Conservation (phyloP, 2,113 vertebrate genomes). For the Megalops atlanticus region DNA sequence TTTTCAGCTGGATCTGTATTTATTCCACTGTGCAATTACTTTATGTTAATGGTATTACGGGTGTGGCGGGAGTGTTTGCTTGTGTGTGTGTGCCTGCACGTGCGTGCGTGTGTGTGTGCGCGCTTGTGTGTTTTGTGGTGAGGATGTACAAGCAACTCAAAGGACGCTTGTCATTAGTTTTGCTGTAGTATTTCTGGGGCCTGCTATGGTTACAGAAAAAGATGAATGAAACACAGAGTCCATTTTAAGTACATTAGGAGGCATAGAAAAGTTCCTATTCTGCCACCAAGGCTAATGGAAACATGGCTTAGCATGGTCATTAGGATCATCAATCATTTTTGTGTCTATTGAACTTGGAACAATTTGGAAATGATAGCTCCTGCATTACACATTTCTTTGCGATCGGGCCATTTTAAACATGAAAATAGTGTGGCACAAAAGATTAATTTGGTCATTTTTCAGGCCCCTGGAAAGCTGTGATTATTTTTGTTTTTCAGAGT, state of each 20-base stretch:
- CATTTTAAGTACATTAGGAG: neutral
- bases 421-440: constrained; percentile 19
- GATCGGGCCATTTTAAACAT: neutral
- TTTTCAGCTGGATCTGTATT: no score
- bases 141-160: neutral
- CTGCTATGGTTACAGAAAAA: neutral
- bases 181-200: neutral
- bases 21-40: no score
- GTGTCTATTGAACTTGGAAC: neutral
- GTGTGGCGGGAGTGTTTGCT: no score
- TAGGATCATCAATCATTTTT: neutral
- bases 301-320: neutral
- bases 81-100: no score
- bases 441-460: constrained; percentile 43
- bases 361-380: neutral
- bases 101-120: no score
- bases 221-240: neutral
- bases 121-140: neutral
- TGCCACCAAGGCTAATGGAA: neutral
- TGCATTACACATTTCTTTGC: neutral
- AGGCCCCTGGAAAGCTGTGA: constrained; percentile 56
- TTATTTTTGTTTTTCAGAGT: constrained; percentile 66
- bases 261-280: neutral
- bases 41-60: no score
- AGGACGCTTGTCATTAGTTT: neutral